phyloP scores from a whole-genome alignment of 2,797 vertebrate species.

The Etheostoma perlongum region DNA sequence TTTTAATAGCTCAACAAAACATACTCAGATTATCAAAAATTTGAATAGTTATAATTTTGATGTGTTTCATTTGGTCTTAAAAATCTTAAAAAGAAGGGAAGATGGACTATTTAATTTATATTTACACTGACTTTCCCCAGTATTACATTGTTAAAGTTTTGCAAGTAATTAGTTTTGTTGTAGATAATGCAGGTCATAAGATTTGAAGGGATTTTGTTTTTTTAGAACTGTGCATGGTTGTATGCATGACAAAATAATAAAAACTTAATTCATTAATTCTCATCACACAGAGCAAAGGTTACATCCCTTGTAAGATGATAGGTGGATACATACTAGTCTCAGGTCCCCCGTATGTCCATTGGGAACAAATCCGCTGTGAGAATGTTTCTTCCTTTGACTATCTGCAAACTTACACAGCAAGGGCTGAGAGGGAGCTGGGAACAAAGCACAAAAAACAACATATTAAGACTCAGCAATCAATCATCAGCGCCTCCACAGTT shows the following conservation, averaged over 20 bases:
- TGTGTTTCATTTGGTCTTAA: neutral
- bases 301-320: neutral
- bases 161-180: neutral
- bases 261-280: neutral
- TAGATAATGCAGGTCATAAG: neutral
- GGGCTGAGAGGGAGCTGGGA: slow-evolving; percentile 91
- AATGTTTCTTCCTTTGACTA: slow-evolving; percentile 97
- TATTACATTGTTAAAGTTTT: neutral
- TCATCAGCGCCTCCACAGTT: slow-evolving; percentile 23
- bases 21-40: neutral
- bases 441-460: slow-evolving; percentile 30
- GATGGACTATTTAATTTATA: neutral
- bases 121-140: too few species aligned
- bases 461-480: slow-evolving; percentile 19
- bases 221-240: neutral
- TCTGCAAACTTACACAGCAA: slow-evolving; percentile 98
- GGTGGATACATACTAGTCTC: slow-evolving; percentile 93
- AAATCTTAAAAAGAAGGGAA: neutral
- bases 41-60: neutral
- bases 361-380: slow-evolving; percentile 94
- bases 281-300: neutral
- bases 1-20: neutral
- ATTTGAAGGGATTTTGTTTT: neutral
- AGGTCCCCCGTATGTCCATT: slow-evolving; percentile 96
- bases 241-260: neutral